phyloP scores from a whole-genome alignment of 2,113 vertebrate genomes.

The Callithrix jacchus region DNA sequence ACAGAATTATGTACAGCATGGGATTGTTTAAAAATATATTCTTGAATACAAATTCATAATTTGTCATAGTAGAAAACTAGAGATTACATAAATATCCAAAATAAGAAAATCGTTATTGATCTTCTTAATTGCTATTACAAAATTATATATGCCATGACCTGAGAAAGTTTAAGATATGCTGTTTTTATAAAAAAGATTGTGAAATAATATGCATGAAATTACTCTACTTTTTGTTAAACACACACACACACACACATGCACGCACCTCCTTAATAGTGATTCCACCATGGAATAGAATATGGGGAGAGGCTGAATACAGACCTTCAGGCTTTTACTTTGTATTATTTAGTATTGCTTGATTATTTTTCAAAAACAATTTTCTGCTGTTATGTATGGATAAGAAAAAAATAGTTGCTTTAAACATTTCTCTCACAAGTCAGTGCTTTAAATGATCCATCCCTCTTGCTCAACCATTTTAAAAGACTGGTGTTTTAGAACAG shows the following conservation, averaged over 20 bases:
- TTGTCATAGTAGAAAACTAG: neutral
- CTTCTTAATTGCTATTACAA: neutral
- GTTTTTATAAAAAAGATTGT: neutral
- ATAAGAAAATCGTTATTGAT: neutral
- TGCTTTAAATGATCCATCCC: neutral
- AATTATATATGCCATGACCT: neutral
- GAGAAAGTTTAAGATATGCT: neutral
- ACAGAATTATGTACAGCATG: neutral
- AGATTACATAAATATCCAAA: neutral
- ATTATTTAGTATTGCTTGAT: neutral
- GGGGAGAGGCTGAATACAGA: neutral
- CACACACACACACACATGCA: fast-evolving
- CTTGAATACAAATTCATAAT: neutral
- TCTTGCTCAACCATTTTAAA: neutral
- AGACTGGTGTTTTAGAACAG: neutral
- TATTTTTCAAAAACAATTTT: neutral
- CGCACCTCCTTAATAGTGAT: neutral
- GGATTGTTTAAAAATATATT: neutral
- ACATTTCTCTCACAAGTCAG: neutral
- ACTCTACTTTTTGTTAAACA: neutral
- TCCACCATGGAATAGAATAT: neutral
- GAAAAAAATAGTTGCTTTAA: neutral
- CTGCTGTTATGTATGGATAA: neutral
- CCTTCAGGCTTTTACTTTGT: neutral
- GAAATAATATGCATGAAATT: neutral